Percentiles rank a stretch among this genome's conserved stretches.
phyloP scores from a whole-genome alignment of 2,888 invertebrate genomes.

The Drosophila limbata region DNA sequence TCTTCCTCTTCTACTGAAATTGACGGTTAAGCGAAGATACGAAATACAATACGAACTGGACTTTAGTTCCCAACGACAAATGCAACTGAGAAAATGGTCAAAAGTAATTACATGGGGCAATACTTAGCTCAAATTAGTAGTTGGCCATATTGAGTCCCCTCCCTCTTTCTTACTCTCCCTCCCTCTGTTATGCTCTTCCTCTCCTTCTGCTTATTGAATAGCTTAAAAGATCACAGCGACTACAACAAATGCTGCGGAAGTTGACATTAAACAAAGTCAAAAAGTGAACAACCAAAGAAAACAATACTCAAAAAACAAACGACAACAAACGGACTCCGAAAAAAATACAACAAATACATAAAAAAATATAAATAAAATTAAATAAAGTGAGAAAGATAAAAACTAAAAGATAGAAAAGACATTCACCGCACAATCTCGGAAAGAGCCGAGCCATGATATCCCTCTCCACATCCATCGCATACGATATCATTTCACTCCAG shows the following conservation, averaged over 20 bases:
- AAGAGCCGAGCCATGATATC: constrained; percentile 17
- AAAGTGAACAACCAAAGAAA: constrained; percentile 24
- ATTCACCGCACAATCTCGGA: constrained; percentile 25
- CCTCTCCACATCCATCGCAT: constrained; percentile 23
- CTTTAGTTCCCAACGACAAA: constrained; percentile 32
- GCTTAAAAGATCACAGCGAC: constrained; percentile 22
- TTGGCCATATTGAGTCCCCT: constrained; percentile 23
- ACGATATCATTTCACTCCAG: constrained; percentile 19
- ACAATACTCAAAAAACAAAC: constrained; percentile 33
- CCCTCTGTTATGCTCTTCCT: background rate
- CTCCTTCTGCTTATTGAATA: constrained; percentile 26
- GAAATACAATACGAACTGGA: constrained; percentile 47
- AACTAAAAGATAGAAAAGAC: constrained; percentile 19
- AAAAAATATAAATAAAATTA: constrained; percentile 47
- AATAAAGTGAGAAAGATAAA: constrained; percentile 47
- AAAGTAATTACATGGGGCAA: constrained; percentile 56
- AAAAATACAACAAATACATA: constrained; percentile 22
- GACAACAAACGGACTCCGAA: constrained; percentile 24
- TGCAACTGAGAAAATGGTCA: constrained; percentile 47
- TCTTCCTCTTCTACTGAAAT: constrained; percentile 52
- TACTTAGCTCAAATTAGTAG: constrained; percentile 47
- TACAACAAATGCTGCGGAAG: constrained; percentile 50
- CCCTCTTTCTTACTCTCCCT: background rate
- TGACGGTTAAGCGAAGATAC: constrained; percentile 65
- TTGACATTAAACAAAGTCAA: constrained; percentile 56